Conservation (phyloP, 2,113 vertebrate genomes). For the Leptosomus discolor region DNA sequence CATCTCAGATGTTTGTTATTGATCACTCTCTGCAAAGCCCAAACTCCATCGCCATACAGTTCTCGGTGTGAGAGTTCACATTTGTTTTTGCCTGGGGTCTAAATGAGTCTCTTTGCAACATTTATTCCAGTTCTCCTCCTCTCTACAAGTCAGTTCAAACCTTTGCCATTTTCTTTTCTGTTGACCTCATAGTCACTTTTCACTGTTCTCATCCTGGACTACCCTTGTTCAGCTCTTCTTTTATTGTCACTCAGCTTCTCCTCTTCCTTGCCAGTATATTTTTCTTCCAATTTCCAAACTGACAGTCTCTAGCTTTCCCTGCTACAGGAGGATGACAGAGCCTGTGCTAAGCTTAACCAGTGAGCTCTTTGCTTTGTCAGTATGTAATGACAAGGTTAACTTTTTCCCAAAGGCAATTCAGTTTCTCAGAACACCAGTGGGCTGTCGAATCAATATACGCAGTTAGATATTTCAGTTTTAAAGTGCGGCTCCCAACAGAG, state of each 20-base stretch:
- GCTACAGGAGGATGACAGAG: neutral
- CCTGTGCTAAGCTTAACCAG: neutral
- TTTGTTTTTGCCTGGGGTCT: neutral
- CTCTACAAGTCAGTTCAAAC: neutral
- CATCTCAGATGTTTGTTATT: neutral
- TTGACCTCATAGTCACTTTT: neutral
- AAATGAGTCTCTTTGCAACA: neutral
- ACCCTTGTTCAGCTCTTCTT: neutral
- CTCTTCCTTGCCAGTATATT: neutral
- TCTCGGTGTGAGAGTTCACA: neutral
- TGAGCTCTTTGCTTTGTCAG: neutral
- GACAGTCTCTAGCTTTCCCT: neutral
- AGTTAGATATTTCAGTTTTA: slow-evolving; percentile 10
- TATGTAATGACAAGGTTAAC: neutral
- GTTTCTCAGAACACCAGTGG: neutral
- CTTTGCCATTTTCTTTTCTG: neutral
- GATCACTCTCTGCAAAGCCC: neutral
- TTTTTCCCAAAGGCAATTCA: neutral
- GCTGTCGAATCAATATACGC: neutral
- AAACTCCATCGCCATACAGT: neutral
- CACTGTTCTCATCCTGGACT: neutral
- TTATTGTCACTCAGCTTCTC: neutral
- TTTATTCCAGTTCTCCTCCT: neutral
- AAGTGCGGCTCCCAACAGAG: neutral
- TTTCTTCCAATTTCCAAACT: neutral